Evolutionary conservation across 2,113 vertebrate genomes (phyloP), one percentile per base, ranked within the genome.

Genomic region (Athene noctua): DNA sequence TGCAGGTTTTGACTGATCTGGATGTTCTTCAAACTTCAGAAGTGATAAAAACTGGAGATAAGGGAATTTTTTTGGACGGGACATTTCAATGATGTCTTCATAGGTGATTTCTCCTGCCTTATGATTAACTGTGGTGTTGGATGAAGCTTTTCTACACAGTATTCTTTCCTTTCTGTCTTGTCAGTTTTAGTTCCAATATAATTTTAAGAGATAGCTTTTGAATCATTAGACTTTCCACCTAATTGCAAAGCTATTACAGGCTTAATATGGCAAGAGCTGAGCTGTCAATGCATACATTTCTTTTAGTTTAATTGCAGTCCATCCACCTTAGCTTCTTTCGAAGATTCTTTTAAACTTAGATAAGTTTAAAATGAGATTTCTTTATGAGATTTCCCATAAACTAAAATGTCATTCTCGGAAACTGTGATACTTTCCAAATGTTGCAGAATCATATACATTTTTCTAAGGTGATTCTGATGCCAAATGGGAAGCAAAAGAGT

Each of bases 331-430:
- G 22, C 42, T 86, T 80, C 80, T 78, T 88, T 81, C 42, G 84
- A 67, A 94, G 54, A n/a, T 88, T 62, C 88, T 84, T 94, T 86
- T 88, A 89, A 94, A 88, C 68, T 78, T 63, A 71, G 68, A 30
- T 91, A 91, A 46, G 44, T 46, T 46, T 46, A 46, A 46, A 46
- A 46, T 46, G 17, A 46, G 17, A 46, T 46, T 75, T 65, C 26
- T 92, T 61, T 52, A 67, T 89, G 83, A 95, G 42, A 71, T 81
- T 94, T 97, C 73, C 80, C 52, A 67, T 95, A 94, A 95, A 80
- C 72, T 78, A 68, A 85, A 42, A 90, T 77, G 57, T 63, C 93
- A 61, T 96, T 94, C 89, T 92, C 2, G 4, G 89, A 91, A 95
- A 75, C 68, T 52, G 16, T 54, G 47, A 67, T 67, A 59, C 44